Percentiles rank a stretch among this genome's conserved stretches.
phyloP scores from a whole-genome alignment of 2,113 vertebrate genomes.

The Proterorhinus semilunaris region DNA sequence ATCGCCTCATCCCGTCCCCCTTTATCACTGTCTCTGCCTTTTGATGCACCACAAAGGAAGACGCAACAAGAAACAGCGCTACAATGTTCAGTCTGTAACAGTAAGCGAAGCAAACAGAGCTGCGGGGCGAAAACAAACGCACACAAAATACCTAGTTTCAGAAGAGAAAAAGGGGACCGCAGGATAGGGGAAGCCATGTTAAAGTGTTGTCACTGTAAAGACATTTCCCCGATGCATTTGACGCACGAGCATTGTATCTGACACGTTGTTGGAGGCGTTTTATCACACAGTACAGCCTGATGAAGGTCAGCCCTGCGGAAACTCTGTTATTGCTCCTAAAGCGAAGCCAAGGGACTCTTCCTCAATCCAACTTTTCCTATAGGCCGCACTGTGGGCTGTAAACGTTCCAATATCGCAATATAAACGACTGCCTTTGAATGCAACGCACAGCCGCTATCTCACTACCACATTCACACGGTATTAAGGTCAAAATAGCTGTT shows the following conservation, averaged over 20 bases:
- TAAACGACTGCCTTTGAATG: neutral
- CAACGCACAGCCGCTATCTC: neutral
- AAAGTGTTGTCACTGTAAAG: too few species aligned
- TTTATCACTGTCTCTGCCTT: conserved; percentile 15
- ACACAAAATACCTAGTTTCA: neutral
- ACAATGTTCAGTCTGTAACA: neutral
- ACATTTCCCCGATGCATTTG: too few species aligned
- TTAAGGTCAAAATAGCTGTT: neutral
- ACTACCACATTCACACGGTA: neutral
- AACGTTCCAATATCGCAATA: neutral
- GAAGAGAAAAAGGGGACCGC: neutral
- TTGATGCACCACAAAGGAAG: conserved; percentile 14
- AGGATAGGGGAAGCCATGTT: too few species aligned
- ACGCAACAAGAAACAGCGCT: conserved; percentile 8
- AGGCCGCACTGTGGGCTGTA: neutral
- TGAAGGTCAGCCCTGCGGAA: too few species aligned
- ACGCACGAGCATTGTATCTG: too few species aligned
- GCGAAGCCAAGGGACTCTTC: too few species aligned
- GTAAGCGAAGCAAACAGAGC: neutral
- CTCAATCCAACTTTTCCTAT: too few species aligned
- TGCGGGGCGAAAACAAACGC: neutral
- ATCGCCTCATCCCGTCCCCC: conserved; percentile 5
- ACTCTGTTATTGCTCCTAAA: too few species aligned
- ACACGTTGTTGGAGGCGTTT: too few species aligned
- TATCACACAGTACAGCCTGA: too few species aligned